phyloP scores from a whole-genome alignment of 2,113 vertebrate species.

The Ibidorhyncha struthersii region DNA sequence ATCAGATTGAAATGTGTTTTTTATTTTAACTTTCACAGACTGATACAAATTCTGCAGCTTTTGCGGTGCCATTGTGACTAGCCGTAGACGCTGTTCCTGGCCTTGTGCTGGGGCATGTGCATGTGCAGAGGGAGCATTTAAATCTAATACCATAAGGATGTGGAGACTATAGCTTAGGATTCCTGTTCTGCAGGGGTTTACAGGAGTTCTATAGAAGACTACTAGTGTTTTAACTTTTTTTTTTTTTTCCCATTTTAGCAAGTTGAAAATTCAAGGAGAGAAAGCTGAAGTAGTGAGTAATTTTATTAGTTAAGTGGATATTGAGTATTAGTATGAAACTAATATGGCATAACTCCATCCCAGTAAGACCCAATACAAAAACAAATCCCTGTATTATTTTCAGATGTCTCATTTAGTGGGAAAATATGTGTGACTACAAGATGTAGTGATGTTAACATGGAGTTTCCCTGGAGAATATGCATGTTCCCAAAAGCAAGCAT shows the following conservation, averaged over 20 bases:
- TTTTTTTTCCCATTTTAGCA: neutral
- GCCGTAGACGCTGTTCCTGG: neutral
- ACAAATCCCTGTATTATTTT: neutral
- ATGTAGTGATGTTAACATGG: neutral
- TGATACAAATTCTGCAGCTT: neutral
- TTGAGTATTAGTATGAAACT: neutral
- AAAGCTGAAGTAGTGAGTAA: neutral
- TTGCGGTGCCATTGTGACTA: neutral
- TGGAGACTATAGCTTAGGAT: neutral
- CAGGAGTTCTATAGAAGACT: neutral
- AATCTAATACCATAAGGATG: neutral
- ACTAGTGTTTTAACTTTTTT: neutral
- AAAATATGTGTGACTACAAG: neutral
- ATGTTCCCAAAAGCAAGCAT: neutral
- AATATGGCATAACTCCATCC: neutral
- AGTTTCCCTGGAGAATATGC: neutral
- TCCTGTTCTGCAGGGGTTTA: neutral
- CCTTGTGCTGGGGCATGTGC: neutral
- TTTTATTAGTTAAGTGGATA: neutral
- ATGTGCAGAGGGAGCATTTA: rapidly evolving
- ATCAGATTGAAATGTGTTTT: neutral
- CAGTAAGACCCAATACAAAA: neutral
- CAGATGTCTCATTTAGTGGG: neutral
- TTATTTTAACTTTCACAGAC: neutral
- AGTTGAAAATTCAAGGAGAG: neutral